Conservation (phyloP, 2,797 vertebrate genomes). For the Pseudochirops corinnae region DNA sequence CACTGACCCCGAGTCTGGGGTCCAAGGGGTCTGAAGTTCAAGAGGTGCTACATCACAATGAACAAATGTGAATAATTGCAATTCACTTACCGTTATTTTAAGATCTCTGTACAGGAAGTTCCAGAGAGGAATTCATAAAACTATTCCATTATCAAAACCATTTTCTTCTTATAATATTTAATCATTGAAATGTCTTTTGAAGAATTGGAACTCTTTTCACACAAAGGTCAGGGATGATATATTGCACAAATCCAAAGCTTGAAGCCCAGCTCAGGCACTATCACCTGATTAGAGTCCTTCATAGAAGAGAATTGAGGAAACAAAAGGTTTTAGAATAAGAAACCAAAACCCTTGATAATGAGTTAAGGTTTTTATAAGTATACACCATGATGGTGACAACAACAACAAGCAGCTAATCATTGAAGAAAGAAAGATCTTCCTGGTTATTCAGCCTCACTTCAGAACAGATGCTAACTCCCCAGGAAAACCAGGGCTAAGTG, state of each 20-base stretch:
- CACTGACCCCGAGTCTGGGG: not conserved
- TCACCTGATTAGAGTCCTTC: not conserved
- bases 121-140: conserved; percentile 30
- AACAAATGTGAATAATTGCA: not conserved
- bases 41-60: not conserved
- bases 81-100: not conserved
- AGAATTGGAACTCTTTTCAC: not conserved
- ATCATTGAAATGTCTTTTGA: not conserved
- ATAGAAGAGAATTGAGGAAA: not conserved
- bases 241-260: not conserved
- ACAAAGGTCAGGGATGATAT: conserved; percentile 11
- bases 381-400: not conserved
- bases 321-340: not conserved
- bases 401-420: conserved; percentile 25
- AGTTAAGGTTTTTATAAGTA: not conserved
- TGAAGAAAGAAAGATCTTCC: conserved; percentile 38
- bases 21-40: not conserved
- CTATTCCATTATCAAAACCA: conserved; percentile 26
- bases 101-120: not conserved
- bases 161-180: conserved; percentile 35
- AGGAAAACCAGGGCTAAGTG: conserved; percentile 56
- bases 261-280: not conserved
- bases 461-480: conserved; percentile 56
- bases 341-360: conserved; percentile 35
- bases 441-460: conserved; percentile 18